Base-by-base conservation (phyloP, 2,888 invertebrate species). In the Syritta pipiens region DNA sequence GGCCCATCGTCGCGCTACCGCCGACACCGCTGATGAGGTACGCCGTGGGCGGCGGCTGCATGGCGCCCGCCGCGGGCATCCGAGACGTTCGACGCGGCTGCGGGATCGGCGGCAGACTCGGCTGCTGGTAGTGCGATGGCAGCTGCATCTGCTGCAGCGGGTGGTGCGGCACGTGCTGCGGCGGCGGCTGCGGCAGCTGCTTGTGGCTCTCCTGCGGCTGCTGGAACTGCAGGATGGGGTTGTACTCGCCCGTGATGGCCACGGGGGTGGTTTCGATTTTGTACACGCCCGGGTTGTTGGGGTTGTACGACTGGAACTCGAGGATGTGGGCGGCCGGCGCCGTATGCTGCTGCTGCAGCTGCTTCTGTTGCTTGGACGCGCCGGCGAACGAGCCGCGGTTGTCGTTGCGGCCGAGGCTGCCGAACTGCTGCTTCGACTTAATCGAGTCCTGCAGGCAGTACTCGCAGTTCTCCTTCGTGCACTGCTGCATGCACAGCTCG, bases 191-290 rank as follows among this genome's bases (percentile, higher is more conserved):
- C 68, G 49, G 84, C 24, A 84, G 81, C 32, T 81, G 82, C 9
- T 84, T 81, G 26, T 82, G 81, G 30, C 82, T 81, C 30, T 83
- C 82, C 24, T 82, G 67, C 10, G 84, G 83, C 17, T 85, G 85
- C 67, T 88, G 87, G 44, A 89, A 86, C 59, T 88, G 87, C 51
- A 88, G 74, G 32, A 89, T 87, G 4, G 89, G 88, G 84, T 88
- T 88, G 65, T 88, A 89, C 71, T 89, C 89, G 2, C 88, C 88
- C 0, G 88, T 88, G 12, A 89, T 89, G 44, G 89, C 88, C 7
- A 89, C 89, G 1, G 89, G 88, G 5, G 89, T 89, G 0, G 89
- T 89, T 81, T 89, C 89, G 17, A 89, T 88, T 84, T 89, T 89
- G 67, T 86, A 89, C 2, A 89, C 88, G 12, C 88, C 89, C 14